These are phyloP conservation scores for Actias luna DNA, from an alignment of 2,888 invertebrate genomes.

Conservation along the genomic window DNA sequence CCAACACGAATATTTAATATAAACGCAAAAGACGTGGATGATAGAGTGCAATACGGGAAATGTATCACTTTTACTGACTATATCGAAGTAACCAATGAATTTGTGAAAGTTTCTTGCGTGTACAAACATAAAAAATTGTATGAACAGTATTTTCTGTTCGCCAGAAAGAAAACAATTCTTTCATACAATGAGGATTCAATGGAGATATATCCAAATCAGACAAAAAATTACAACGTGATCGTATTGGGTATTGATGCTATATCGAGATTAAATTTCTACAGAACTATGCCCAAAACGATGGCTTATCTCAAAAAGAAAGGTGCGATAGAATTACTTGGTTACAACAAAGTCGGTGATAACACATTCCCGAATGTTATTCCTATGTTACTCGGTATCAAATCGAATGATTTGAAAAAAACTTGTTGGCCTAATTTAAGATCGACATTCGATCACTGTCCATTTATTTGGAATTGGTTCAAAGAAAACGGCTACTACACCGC, in stretches of 20 bases:
- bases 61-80: conserved; percentile 75
- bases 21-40: conserved; percentile 67
- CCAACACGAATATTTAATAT: conserved; percentile 69
- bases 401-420: conserved; percentile 82
- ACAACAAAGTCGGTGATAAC: conserved; percentile 97
- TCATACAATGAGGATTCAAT: conserved; percentile 36
- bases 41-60: conserved; percentile 68
- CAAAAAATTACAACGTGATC: conserved; percentile 84
- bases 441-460: conserved; percentile 89
- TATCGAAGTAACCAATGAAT: conserved; percentile 82
- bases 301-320: conserved; percentile 82
- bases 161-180: conserved; percentile 66
- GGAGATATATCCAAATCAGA: conserved; percentile 39
- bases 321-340: conserved; percentile 91
- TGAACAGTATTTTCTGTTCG: conserved; percentile 86
- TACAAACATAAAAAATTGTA: conserved; percentile 76
- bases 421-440: conserved; percentile 83
- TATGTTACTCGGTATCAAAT: conserved; percentile 87
- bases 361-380: conserved; percentile 95
- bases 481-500: conserved; percentile 88
- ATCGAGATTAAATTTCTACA: conserved; percentile 91
- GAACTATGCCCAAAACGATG: conserved; percentile 90
- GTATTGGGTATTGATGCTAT: conserved; percentile 93
- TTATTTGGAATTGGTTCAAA: conserved; percentile 92
- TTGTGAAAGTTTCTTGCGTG: conserved; percentile 85